phyloP scores from a whole-genome alignment of 2,113 vertebrate genomes.

The Cololabis saira region DNA sequence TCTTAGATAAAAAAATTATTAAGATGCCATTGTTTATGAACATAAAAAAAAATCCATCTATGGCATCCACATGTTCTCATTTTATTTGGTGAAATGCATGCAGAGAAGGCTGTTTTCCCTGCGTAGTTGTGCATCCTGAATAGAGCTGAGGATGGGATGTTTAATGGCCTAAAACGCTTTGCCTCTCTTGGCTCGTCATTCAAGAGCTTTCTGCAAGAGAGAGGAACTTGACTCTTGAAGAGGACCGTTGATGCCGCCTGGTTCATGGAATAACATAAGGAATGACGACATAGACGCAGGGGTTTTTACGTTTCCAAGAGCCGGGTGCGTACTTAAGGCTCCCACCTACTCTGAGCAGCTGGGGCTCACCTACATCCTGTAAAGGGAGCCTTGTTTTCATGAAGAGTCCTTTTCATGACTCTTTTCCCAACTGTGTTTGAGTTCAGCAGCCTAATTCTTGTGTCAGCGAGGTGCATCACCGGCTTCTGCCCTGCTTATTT shows the following conservation, averaged over 20 bases:
- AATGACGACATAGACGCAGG: slow-evolving; percentile 39
- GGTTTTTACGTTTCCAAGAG: slow-evolving; percentile 40
- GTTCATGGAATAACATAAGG: slow-evolving; percentile 12
- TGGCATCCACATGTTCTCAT: background rate
- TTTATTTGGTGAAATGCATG: background rate
- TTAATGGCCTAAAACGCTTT: slow-evolving; percentile 16
- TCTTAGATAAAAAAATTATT: background rate
- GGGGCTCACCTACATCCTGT: background rate
- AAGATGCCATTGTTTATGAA: background rate
- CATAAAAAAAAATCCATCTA: background rate
- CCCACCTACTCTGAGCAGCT: slow-evolving; percentile 14
- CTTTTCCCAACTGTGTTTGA: slow-evolving; percentile 36
- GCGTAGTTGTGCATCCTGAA: background rate
- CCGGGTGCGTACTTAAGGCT: slow-evolving; percentile 13
- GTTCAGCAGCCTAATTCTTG: slow-evolving; percentile 55
- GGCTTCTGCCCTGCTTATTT: slow-evolving; percentile 63
- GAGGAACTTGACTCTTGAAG: slow-evolving; percentile 50
- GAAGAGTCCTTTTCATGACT: slow-evolving; percentile 14
- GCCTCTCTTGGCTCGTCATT: slow-evolving; percentile 34
- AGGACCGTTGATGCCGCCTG: slow-evolving; percentile 15
- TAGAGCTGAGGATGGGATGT: slow-evolving; percentile 9
- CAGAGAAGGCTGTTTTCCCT: background rate
- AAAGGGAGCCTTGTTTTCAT: background rate
- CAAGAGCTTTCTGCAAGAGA: slow-evolving; percentile 41
- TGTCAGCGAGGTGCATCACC: slow-evolving; percentile 37